Base-by-base conservation (phyloP, 2,888 invertebrate genomes). In the Hypomecis punctinalis region DNA sequence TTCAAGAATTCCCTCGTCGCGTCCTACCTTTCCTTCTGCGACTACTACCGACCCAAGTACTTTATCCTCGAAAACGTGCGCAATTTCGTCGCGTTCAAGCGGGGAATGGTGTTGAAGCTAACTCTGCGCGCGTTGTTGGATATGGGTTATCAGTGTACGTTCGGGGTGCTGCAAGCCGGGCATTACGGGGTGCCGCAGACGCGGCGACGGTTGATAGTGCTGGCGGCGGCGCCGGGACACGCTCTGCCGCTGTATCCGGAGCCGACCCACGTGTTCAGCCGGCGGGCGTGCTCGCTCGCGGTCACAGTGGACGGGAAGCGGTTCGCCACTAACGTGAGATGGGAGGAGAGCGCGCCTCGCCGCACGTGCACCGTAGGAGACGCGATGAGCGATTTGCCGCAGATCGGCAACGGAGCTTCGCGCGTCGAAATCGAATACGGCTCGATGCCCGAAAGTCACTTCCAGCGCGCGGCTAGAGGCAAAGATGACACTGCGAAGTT, bases 141-240 rank as follows among this genome's bases (percentile, higher is more conserved):
- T 55, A 97, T 98, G 96, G 97, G 97, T 0, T 98, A 98, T 80
- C 97, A 97, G 86, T 97, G 97, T 71, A 96, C 97, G 0, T 97
- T 97, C 80, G 97, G 97, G 0, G 94, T 97, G n/a, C 82, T 98
- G 10, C 97, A 97, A 89, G 97, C 97, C 0, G 98, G 97, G 0
- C 95, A 96, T 81, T 97, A 96, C 80, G 98, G 97, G 0, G 95
- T 97, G 3, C 96, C 97, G 3, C 97, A 97, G 83, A 97, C 96
- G 0, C 90, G 97, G 56, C 89, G 97, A 73, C 93, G 97, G 88
- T 94, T 96, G 43, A 96, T 98, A 47, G 95, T 98, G 40, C 83
- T 97, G 67, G 98, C 97, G 0, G 96, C 97, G 5, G 97, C 97
- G 6, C 97, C 97, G 0, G 97, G 97, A 0, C 95, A 94, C 78